These are phyloP conservation scores for Linepithema humile DNA, from an alignment of 1,140 invertebrate genomes.

Conservation along the genomic window DNA sequence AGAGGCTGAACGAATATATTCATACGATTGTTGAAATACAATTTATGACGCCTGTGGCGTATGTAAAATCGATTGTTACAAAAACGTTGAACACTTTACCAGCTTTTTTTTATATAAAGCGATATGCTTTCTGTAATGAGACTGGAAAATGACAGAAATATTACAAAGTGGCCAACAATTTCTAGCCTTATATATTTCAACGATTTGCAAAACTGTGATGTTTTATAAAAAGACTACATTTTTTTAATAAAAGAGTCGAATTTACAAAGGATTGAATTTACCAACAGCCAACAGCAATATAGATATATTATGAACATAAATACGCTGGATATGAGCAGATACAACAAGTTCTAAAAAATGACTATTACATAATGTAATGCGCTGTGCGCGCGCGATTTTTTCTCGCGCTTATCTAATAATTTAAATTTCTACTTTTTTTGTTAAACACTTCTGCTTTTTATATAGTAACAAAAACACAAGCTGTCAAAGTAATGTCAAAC, in stretches of 20 bases:
- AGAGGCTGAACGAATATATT: constrained; percentile 4
- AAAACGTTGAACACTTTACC: background rate
- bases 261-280: background rate
- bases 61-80: constrained; percentile 26
- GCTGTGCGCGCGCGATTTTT: too few species aligned
- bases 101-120: constrained; percentile 1
- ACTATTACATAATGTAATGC: background rate
- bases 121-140: constrained; percentile 2
- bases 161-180: background rate
- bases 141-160: background rate
- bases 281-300: background rate
- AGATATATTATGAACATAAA: background rate
- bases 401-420: too few species aligned
- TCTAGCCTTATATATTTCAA: background rate
- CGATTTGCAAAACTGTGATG: background rate
- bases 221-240: background rate
- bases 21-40: constrained; percentile 17
- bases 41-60: constrained; percentile 25
- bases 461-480: too few species aligned
- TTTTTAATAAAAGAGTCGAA: background rate
- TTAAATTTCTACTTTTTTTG: too few species aligned
- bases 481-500: too few species aligned
- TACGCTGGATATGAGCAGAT: background rate
- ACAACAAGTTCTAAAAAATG: background rate
- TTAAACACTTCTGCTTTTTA: too few species aligned